Evolutionary conservation across 1,140 invertebrate genomes (phyloP).

Genomic region (Orussus abietinus): DNA sequence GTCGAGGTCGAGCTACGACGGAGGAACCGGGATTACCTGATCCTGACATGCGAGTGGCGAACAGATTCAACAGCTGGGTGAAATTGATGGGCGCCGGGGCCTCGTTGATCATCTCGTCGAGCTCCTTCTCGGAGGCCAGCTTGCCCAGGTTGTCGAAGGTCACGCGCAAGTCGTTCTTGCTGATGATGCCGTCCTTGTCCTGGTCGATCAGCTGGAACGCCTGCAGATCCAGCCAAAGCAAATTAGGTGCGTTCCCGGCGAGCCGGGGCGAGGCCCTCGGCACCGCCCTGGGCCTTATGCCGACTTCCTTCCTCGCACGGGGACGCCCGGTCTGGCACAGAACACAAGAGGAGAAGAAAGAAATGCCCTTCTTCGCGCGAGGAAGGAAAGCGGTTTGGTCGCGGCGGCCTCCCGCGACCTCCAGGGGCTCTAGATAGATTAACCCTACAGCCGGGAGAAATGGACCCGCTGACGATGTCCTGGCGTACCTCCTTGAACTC

Average conservation of each 20-base stretch:
- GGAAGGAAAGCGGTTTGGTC: not conserved
- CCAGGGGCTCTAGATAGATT: too few relatives aligned
- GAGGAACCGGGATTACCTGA: too few relatives aligned
- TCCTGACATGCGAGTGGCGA: conserved; percentile 83
- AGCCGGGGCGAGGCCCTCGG: not conserved
- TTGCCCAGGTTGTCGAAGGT: conserved; percentile 94
- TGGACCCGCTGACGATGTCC: too few relatives aligned
- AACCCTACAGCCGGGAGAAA: too few relatives aligned
- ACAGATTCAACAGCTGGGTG: conserved; percentile 88
- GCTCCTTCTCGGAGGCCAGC: conserved; percentile 82
- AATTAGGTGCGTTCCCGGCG: conserved; percentile 1
- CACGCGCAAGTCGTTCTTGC: conserved; percentile 90
- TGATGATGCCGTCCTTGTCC: conserved; percentile 97
- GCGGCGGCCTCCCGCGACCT: too few relatives aligned
- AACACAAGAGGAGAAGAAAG: too few relatives aligned
- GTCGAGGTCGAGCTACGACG: too few relatives aligned
- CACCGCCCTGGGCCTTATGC: not conserved
- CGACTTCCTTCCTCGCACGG: not conserved
- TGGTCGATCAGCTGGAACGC: conserved; percentile 98
- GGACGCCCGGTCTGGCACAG: not conserved
- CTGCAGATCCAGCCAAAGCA: conserved; percentile 47
- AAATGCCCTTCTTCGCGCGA: not conserved
- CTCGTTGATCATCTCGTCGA: conserved; percentile 87
- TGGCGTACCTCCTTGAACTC: conserved; percentile 88
- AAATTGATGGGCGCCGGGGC: conserved; percentile 92